A percentile compares a stretch with the other conserved stretches of the same genome.
Evolutionary conservation across 2,113 vertebrate species (phyloP).

Genomic region (Mirounga angustirostris): DNA sequence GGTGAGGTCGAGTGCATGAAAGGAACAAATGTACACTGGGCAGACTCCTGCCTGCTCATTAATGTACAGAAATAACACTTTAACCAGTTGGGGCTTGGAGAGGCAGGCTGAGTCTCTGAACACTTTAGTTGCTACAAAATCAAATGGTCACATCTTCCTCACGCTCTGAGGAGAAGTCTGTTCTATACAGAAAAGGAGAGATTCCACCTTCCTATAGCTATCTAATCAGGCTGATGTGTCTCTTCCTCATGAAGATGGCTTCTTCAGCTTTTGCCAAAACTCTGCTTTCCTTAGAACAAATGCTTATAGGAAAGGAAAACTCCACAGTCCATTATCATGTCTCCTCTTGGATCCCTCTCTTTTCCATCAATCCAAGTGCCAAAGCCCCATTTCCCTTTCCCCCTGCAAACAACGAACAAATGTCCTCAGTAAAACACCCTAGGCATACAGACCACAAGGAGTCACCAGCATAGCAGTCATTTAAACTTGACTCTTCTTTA

Average conservation of each 20-base stretch:
- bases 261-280: neutral
- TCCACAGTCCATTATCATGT: neutral
- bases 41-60: constrained; percentile 1
- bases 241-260: neutral
- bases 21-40: constrained; percentile 2
- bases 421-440: neutral
- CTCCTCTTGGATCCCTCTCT: neutral
- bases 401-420: neutral
- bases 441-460: neutral
- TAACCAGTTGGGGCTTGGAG: neutral
- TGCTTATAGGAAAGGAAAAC: constrained; percentile 6
- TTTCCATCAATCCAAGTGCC: neutral
- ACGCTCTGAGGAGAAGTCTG: neutral
- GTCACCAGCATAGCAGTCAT: neutral
- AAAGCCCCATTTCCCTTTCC: neutral
- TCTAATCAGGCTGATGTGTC: neutral
- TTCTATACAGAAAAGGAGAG: neutral
- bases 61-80: neutral
- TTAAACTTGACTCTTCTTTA: neutral
- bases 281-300: neutral
- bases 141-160: neutral
- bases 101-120: neutral
- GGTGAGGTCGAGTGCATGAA: constrained; percentile 23
- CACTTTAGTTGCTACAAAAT: neutral
- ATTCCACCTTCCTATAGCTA: neutral